Evolutionary conservation across 2,888 invertebrate genomes (phyloP).

Genomic region (Podotricha telesiphe): DNA sequence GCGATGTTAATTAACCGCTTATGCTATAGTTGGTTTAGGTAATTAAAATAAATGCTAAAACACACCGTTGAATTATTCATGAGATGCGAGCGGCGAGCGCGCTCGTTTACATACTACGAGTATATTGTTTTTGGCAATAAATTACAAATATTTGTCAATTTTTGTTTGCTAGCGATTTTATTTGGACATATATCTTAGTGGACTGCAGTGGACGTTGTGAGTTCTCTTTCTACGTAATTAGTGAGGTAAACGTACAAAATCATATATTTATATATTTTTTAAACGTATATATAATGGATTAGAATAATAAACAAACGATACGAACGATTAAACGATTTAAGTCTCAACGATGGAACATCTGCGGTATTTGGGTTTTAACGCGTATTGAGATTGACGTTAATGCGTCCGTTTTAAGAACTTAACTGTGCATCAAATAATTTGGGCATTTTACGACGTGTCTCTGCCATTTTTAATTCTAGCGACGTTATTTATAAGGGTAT

Average conservation of each 20-base stretch:
- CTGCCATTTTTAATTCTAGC: conserved; percentile 1
- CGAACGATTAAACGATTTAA: too few relatives aligned
- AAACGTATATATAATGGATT: neutral
- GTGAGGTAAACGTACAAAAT: too few relatives aligned
- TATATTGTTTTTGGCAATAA: neutral
- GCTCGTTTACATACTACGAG: neutral
- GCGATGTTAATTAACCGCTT: neutral
- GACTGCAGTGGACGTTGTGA: too few relatives aligned
- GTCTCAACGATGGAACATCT: neutral
- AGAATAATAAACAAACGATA: neutral
- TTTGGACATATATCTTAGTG: too few relatives aligned
- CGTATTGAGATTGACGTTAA: conserved; percentile 13
- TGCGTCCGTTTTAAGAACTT: conserved; percentile 5
- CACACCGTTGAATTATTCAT: conserved; percentile 2
- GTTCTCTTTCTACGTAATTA: too few relatives aligned
- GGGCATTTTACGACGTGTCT: conserved; percentile 5
- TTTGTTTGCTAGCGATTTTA: neutral
- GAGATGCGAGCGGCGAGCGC: neutral
- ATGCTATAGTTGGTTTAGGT: neutral
- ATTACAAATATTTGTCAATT: neutral
- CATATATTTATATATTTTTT: too few relatives aligned
- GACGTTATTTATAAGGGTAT: conserved; percentile 8
- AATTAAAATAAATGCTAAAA: conserved; percentile 13
- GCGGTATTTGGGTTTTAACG: conserved; percentile 3
- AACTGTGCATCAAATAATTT: conserved; percentile 17